A percentile compares a stretch with the other conserved stretches of the same genome.
phyloP scores from a whole-genome alignment of 2,113 vertebrate species.

The Anguilla rostrata region DNA sequence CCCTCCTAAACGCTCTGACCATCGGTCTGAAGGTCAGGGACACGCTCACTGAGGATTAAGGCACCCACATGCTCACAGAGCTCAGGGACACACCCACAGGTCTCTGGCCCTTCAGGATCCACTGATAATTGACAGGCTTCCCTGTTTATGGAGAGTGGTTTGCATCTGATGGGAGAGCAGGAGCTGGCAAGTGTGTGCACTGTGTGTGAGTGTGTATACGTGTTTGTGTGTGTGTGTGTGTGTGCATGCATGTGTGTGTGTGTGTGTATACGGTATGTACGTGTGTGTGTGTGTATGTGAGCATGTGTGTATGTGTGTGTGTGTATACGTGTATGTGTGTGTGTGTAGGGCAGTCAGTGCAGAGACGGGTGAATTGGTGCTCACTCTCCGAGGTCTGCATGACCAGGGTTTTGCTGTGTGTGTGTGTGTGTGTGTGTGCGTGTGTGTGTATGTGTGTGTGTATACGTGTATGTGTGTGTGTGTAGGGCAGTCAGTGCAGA shows the following conservation, averaged over 20 bases:
- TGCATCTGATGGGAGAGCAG: constrained; percentile 51
- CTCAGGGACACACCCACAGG: background rate
- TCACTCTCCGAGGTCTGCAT: constrained; percentile 98
- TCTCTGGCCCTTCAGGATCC: constrained; percentile 8
- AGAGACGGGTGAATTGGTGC: constrained; percentile 29
- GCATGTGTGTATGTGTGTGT: background rate
- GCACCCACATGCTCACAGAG: background rate
- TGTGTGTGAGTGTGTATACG: background rate
- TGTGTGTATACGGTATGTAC: too few relatives aligned
- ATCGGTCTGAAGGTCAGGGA: background rate
- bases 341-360: background rate
- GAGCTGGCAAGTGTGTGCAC: background rate
- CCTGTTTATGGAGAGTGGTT: constrained; percentile 33
- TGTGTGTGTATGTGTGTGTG: background rate
- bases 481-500: too few relatives aligned
- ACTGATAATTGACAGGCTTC: constrained; percentile 39
- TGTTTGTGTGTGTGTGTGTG: background rate
- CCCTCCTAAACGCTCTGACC: background rate
- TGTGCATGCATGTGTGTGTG: constrained; percentile 16
- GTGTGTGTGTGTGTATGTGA: background rate
- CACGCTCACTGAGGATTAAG: background rate
- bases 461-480: too few relatives aligned
- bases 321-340: too few relatives aligned
- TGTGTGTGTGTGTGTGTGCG: background rate
- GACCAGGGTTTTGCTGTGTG: constrained; percentile 92